Conservation (phyloP, 2,888 invertebrate genomes). For the Drosophila pegasa region DNA sequence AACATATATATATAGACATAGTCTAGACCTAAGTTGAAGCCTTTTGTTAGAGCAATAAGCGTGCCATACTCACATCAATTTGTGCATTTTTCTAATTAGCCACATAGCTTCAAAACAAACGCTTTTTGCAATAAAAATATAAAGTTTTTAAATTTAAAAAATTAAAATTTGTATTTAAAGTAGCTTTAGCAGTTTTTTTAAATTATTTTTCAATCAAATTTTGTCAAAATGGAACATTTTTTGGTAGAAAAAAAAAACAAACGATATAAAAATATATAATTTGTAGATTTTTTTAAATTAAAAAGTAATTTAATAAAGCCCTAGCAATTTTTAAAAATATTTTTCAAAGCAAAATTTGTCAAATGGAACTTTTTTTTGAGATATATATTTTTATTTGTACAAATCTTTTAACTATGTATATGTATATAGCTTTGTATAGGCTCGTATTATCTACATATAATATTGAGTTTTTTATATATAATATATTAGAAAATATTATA, state of each 20-base stretch:
- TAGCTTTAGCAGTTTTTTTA: background rate
- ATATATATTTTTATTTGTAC: background rate
- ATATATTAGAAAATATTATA: background rate
- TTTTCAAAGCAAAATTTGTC: background rate
- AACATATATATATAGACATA: background rate
- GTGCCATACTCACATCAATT: constrained; percentile 60
- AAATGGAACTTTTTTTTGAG: too few species aligned
- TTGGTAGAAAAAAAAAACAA: too few species aligned
- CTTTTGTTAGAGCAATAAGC: constrained; percentile 20
- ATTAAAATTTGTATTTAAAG: too few species aligned
- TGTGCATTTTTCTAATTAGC: constrained; percentile 54
- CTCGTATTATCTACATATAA: background rate
- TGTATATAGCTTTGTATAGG: background rate
- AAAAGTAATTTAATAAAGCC: too few species aligned
- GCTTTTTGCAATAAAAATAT: background rate
- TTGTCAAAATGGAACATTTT: too few species aligned
- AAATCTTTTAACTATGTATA: background rate
- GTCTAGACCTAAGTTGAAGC: constrained; percentile 14
- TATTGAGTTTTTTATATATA: too few species aligned
- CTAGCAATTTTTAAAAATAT: too few species aligned
- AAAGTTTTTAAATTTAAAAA: background rate
- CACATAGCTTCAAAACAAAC: background rate
- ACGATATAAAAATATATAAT: too few species aligned
- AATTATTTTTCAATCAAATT: too few species aligned
- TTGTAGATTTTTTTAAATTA: background rate